These are phyloP conservation scores for Smittia aterrima DNA, from an alignment of 2,888 invertebrate species.

Conservation along the genomic window DNA sequence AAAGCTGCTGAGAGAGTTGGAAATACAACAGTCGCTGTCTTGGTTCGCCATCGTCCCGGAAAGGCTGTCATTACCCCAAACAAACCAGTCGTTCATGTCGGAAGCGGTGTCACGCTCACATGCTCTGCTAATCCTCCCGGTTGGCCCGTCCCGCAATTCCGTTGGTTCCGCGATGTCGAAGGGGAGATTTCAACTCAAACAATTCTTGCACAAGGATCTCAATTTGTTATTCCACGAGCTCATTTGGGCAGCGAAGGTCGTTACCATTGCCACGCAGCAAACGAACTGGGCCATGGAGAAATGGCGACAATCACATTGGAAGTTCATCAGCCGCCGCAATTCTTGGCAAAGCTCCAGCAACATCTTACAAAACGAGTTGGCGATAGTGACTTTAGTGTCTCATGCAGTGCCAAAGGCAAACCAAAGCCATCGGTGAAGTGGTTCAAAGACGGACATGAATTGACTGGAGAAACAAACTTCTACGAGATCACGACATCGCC, in stretches of 20 bases:
- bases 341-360: conserved; percentile 77
- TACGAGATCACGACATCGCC: conserved; percentile 80
- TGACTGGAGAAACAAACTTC: conserved; percentile 71
- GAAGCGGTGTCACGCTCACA: conserved; percentile 75
- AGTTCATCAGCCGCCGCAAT: conserved; percentile 85
- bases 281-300: conserved; percentile 84
- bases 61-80: conserved; percentile 79
- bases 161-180: conserved; percentile 81
- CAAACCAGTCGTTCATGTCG: conserved; percentile 80
- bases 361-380: conserved; percentile 77
- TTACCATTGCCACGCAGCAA: conserved; percentile 87
- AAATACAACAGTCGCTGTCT: conserved; percentile 75
- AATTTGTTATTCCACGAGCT: conserved; percentile 81
- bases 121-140: conserved; percentile 87
- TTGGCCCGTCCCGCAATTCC: conserved; percentile 87
- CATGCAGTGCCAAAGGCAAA: conserved; percentile 85
- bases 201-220: conserved; percentile 73
- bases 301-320: conserved; percentile 78
- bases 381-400: conserved; percentile 73
- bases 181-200: conserved; percentile 62
- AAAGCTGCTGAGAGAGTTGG: conserved; percentile 72
- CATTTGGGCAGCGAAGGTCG: conserved; percentile 83
- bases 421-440: conserved; percentile 81
- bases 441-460: conserved; percentile 80
- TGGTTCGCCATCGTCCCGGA: conserved; percentile 84